Evolutionary conservation across 2,888 invertebrate species (phyloP), one percentile per base, ranked within the genome.

Genomic region (Drosophila diplacantha): DNA sequence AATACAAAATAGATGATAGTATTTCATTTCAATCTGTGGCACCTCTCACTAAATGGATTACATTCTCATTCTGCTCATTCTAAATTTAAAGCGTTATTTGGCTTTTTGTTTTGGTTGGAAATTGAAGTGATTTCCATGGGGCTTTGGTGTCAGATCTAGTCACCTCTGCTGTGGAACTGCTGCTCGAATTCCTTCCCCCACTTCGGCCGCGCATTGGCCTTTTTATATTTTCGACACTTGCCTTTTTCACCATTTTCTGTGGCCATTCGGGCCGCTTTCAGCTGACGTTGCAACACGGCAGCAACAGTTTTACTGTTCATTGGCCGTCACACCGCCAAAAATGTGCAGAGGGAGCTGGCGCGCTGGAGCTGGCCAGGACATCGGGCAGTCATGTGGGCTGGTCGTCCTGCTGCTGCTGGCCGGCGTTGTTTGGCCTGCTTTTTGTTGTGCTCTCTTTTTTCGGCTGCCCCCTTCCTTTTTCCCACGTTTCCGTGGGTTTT

Each of bases 291-390:
- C 67, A 58, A 65, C 69, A 78, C 46, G 67, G 53, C 79, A 77
- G 76, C 83, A 83, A 83, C 77, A 83, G 83, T 83, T 83, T 78
- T 69, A 69, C 72, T 74, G 73, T 72, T 83, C 71, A 78, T 78
- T 78, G 78, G 77, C 69, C 63, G 65, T 64, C 65, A 81, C 72
- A 73, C 51, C 64, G 54, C 73, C 65, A 62, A 62, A 74, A 62
- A 75, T 44, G 55, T 52, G 53, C 57, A 68, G 52, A 31, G 63
- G 34, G 35, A 29, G 34, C 60, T 20, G 50, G 14, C 35, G 29
- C 29, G 3, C 29, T 31, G 32, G 35, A 29, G 34, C 60, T 9
- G 35, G 37, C 61, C 53, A 49, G 47, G 61, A 60, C 64, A 62
- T 57, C 64, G 44, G 61, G 57, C 22, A 62, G 58, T 62, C 56